Percentiles rank a stretch among this genome's conserved stretches.
phyloP scores from a whole-genome alignment of 2,113 vertebrate species.

The Vombatus ursinus region DNA sequence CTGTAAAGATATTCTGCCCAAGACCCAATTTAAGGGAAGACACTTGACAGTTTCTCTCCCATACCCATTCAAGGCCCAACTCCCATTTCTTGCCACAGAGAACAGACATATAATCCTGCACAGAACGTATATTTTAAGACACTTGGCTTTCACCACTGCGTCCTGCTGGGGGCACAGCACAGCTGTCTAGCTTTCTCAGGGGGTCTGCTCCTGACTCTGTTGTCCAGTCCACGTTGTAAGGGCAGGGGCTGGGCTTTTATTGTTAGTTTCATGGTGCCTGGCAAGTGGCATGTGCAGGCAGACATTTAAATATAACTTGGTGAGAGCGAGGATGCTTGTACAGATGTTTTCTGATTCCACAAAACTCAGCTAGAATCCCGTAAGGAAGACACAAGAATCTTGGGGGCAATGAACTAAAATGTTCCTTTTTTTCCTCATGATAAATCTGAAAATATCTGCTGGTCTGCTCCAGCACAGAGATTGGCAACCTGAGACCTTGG shows the following conservation, averaged over 20 bases:
- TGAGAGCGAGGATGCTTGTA: neutral
- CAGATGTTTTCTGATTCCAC: neutral
- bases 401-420: neutral
- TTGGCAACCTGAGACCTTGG: neutral
- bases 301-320: neutral
- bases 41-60: neutral
- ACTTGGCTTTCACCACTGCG: slow-evolving; percentile 15
- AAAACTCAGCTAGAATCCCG: neutral
- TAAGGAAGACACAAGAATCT: neutral
- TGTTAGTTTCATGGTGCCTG: neutral
- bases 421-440: no score
- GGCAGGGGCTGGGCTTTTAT: slow-evolving; percentile 5
- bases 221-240: neutral
- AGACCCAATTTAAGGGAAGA: slow-evolving; percentile 34
- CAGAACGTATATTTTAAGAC: neutral
- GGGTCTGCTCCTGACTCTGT: neutral
- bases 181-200: neutral
- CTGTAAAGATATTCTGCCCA: neutral
- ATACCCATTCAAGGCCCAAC: slow-evolving; percentile 4
- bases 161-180: neutral
- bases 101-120: neutral
- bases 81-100: slow-evolving; percentile 38
- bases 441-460: neutral
- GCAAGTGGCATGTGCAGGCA: neutral
- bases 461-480: neutral